Base-by-base conservation (phyloP, 1,140 invertebrate species). In the Zaprionus gabonicus region DNA sequence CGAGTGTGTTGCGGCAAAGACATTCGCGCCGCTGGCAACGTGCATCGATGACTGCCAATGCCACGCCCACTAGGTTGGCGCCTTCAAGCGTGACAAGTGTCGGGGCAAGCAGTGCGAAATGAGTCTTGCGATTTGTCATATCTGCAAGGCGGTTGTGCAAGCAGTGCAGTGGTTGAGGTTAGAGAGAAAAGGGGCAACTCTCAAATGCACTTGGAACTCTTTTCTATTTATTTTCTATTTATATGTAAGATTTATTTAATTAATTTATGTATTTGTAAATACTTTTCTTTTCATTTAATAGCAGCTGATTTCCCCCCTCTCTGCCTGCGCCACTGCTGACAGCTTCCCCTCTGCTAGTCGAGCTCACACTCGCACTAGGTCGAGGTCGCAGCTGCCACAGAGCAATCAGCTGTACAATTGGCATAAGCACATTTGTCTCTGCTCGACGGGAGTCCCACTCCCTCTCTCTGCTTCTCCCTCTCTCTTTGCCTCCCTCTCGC, bases 111-210 rank as follows among this genome's bases (percentile, higher is more conserved):
- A 36, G 57, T 57, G 53, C 59, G 41, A 75, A 70, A 75, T 75
- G 72, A 75, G 67, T 71, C 72, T 55, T 44, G 63, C 59, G 58
- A 59, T 76, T 76, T 71, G 68, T 76, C 73, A 76, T 76, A 76
- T 66, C 73, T 64, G 68, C 59, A 44, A 55, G 25, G 25, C 23
- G 10, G 25, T 28, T 17, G 17, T 41, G 20, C 4, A 27, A 4
- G 23, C 34, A 63, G 67, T 10, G 62, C 2, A 10, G 46, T 51
- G 20, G 46, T 1, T 23, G 9, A 5, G 3, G 10, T 51, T 25
- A 13, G 1, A 4, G 46, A 3, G 20, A 49, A 23, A 12, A 10
- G 4, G 38, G 4, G 31, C 0, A 31, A 9, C 28, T 9, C 1
- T 9, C 28, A 31, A 31, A 9, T 0, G 2, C 28, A 31, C 28